Evolutionary conservation across 2,888 invertebrate species (phyloP).

Genomic region (Pterostichus niger): DNA sequence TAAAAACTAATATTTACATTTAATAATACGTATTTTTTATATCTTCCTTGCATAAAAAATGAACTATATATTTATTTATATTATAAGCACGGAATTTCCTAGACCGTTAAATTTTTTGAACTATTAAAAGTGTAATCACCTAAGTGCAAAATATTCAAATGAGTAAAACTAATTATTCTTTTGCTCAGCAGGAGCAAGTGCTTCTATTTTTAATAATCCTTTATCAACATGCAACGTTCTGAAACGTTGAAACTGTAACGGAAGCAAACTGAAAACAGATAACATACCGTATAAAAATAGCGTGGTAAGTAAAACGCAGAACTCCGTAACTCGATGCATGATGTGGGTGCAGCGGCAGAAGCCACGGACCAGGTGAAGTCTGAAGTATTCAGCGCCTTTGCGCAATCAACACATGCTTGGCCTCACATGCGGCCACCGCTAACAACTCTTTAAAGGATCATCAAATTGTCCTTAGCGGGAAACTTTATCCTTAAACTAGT

Average conservation of each 20-base stretch:
- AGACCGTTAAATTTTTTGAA: conserved; percentile 8
- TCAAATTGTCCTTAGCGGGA: conserved; percentile 43
- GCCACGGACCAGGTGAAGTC: conserved; percentile 6
- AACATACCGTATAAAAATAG: conserved; percentile 73
- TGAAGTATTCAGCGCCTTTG: conserved; percentile 46
- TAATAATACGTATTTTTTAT: too few relatives aligned
- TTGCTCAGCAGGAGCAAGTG: conserved; percentile 22
- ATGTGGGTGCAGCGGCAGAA: conserved; percentile 65
- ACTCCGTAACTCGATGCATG: conserved; percentile 72
- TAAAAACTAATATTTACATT: too few relatives aligned
- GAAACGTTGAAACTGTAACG: conserved; percentile 35
- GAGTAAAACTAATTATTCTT: conserved; percentile 40
- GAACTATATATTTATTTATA: too few relatives aligned
- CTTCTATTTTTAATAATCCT: conserved; percentile 47
- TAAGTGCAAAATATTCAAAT: conserved; percentile 48
- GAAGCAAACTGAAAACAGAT: conserved; percentile 49
- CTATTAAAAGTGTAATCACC: conserved; percentile 37
- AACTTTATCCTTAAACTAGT: conserved; percentile 49
- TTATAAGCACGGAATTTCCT: neutral
- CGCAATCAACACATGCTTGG: conserved; percentile 68
- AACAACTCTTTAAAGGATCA: conserved; percentile 56
- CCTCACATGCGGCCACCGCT: conserved; percentile 65
- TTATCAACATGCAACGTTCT: conserved; percentile 45
- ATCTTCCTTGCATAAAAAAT: too few relatives aligned
- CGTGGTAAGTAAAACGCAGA: conserved; percentile 72